Evolutionary conservation across 2,113 vertebrate species (phyloP).

Genomic region (Megalops atlanticus): DNA sequence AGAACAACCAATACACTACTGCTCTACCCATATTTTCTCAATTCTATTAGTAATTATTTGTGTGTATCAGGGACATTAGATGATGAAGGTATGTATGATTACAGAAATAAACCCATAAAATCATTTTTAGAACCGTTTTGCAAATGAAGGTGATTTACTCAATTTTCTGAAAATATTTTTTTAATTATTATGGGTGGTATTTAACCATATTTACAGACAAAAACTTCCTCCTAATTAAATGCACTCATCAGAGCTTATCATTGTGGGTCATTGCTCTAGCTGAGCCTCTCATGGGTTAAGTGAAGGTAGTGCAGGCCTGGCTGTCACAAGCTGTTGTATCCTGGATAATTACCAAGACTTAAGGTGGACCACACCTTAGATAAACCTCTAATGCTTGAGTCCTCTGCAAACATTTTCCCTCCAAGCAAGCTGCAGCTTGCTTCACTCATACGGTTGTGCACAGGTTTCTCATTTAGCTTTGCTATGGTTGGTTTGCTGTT

Average conservation of each 20-base stretch:
- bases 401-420: conserved; percentile 90
- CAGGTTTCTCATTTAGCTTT: conserved; percentile 64
- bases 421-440: conserved; percentile 88
- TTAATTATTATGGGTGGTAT: too few relatives aligned
- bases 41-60: neutral
- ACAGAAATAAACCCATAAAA: too few relatives aligned
- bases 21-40: neutral
- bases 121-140: neutral
- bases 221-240: too few relatives aligned
- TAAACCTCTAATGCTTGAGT: conserved; percentile 88
- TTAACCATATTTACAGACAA: too few relatives aligned
- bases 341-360: conserved; percentile 84
- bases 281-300: conserved; percentile 46
- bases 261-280: neutral
- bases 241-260: neutral
- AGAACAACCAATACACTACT: neutral
- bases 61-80: too few relatives aligned
- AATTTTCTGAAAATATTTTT: too few relatives aligned
- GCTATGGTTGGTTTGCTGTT: conserved; percentile 72
- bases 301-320: conserved; percentile 59
- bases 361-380: conserved; percentile 93
- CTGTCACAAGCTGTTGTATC: conserved; percentile 73
- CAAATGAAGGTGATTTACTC: neutral
- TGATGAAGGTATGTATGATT: too few relatives aligned
- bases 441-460: conserved; percentile 69